Evolutionary conservation across 2,113 vertebrate genomes (phyloP).

Genomic region (Malurus melanocephalus): DNA sequence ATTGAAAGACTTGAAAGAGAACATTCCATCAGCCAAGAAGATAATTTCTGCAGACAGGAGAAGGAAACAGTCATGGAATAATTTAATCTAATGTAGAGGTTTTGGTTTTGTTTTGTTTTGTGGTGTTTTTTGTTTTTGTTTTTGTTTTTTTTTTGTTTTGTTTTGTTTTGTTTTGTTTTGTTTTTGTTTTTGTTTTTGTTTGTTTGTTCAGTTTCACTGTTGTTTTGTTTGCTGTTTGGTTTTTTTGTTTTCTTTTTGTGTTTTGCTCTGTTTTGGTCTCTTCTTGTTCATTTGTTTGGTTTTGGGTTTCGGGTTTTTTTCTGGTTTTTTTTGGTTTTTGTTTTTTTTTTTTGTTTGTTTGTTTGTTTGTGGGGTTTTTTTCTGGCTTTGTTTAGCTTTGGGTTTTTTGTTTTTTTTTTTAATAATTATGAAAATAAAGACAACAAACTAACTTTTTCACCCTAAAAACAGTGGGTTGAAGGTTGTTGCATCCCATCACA

Average conservation of each 20-base stretch:
- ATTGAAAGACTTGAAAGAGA: background rate
- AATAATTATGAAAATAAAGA: background rate
- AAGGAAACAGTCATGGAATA: background rate
- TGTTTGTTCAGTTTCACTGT: no score
- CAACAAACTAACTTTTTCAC: background rate
- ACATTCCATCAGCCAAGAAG: background rate
- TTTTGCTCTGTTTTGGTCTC: no score
- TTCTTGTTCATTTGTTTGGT: background rate
- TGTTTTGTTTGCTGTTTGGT: no score
- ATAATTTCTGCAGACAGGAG: background rate
- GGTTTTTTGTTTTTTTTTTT: background rate
- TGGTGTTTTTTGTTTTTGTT: no score
- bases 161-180: no score
- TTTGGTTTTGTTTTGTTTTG: background rate
- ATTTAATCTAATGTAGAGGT: rapidly evolving
- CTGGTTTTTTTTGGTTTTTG: background rate
- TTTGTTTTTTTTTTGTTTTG: no score
- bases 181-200: background rate
- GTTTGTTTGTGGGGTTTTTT: no score
- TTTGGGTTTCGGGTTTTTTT: no score
- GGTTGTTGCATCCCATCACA: background rate
- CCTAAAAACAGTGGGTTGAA: background rate
- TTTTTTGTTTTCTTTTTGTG: background rate
- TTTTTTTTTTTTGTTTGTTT: background rate
- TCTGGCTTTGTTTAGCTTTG: no score